These are phyloP conservation scores for Deilephila elpenor DNA, from an alignment of 2,888 invertebrate genomes.

Conservation along the genomic window DNA sequence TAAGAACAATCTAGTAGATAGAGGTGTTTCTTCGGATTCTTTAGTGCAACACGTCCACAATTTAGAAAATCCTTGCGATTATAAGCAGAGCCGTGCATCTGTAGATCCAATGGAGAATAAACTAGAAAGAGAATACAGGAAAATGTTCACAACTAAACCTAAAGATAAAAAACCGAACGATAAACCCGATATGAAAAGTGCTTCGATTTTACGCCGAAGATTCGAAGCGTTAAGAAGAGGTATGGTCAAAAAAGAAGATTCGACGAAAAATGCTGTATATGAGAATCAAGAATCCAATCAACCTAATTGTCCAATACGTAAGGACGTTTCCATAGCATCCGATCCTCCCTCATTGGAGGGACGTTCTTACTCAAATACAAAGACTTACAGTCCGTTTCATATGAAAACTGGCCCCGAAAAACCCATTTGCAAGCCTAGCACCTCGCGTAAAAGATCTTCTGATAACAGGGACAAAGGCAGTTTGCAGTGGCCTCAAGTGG, in stretches of 20 bases:
- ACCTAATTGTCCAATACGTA: conserved; percentile 49
- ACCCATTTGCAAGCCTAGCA: conserved; percentile 38
- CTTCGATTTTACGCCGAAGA: conserved; percentile 61
- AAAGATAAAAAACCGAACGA: conserved; percentile 52
- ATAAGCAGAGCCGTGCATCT: conserved; percentile 51
- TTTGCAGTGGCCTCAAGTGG: conserved; percentile 45
- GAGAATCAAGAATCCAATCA: conserved; percentile 47
- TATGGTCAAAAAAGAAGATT: conserved; percentile 58
- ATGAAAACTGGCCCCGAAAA: conserved; percentile 34
- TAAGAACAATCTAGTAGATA: conserved; percentile 42
- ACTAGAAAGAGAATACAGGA: conserved; percentile 68
- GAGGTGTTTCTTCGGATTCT: conserved; percentile 65
- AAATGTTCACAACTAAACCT: conserved; percentile 57
- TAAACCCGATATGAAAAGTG: conserved; percentile 57
- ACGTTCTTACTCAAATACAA: conserved; percentile 60
- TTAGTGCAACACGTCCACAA: conserved; percentile 69
- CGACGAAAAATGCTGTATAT: conserved; percentile 47
- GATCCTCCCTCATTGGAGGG: conserved; percentile 71
- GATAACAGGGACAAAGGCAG: conserved; percentile 43
- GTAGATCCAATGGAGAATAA: conserved; percentile 68
- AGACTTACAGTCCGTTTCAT: conserved; percentile 51
- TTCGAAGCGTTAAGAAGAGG: conserved; percentile 67
- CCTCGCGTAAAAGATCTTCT: conserved; percentile 40
- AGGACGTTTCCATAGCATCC: conserved; percentile 68
- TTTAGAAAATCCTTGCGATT: conserved; percentile 62